phyloP scores from a whole-genome alignment of 1,140 invertebrate species.

The Kradibia gibbosae region DNA sequence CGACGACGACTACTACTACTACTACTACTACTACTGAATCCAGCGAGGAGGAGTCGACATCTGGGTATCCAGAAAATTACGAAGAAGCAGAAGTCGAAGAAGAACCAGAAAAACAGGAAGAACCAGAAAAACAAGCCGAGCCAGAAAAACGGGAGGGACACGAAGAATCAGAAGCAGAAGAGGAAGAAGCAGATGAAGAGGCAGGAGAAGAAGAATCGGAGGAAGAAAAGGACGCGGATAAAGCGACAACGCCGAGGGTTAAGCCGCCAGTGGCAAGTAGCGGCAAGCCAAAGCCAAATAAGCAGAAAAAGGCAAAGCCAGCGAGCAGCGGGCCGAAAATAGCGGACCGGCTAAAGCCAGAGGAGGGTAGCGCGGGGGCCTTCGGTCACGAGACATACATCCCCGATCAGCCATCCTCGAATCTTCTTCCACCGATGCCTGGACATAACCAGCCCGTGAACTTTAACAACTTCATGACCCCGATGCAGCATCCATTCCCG shows the following conservation, averaged over 20 bases:
- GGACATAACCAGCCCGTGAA: neutral
- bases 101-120: neutral
- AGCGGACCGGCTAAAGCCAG: neutral
- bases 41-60: neutral
- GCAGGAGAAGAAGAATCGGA: neutral
- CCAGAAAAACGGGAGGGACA: neutral
- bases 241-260: neutral
- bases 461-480: neutral
- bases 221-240: neutral
- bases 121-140: neutral
- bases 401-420: neutral
- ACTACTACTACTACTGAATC: neutral
- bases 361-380: neutral
- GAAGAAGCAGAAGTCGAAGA: neutral
- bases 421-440: conserved; percentile 44
- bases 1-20: neutral
- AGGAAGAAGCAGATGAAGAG: neutral
- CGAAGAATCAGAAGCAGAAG: neutral
- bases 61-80: neutral
- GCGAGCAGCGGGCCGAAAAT: too few relatives aligned
- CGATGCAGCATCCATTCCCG: neutral
- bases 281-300: neutral
- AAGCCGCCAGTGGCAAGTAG: neutral
- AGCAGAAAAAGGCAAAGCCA: neutral
- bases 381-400: neutral